phyloP scores from a whole-genome alignment of 1,140 invertebrate genomes.

The Paraescarpia echinospica region DNA sequence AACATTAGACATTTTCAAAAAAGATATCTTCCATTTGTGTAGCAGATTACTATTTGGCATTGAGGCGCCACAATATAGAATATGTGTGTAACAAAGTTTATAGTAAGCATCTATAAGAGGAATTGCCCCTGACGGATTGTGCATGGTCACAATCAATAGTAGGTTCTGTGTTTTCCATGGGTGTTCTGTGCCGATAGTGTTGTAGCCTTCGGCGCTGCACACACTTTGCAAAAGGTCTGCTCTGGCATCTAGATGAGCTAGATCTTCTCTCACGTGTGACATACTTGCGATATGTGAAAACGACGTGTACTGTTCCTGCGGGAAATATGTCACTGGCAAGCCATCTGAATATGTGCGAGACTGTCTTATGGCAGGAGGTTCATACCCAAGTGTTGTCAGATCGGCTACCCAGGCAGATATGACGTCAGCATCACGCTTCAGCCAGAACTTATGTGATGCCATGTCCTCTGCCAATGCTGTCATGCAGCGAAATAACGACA shows the following conservation, averaged over 20 bases:
- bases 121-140: conserved; percentile 3
- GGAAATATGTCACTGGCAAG: conserved; percentile 17
- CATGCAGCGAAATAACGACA: conserved; percentile 35
- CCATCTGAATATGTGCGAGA: not conserved
- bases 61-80: conserved; percentile 24
- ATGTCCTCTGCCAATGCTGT: conserved; percentile 31
- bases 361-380: conserved; percentile 6
- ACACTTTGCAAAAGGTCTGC: not conserved
- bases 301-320: conserved; percentile 24
- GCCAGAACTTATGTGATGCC: conserved; percentile 33
- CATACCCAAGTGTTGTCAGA: conserved; percentile 32
- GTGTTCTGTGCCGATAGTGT: not conserved
- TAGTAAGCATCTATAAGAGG: conserved; percentile 21
- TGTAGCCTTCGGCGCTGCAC: not conserved
- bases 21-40: conserved; percentile 23
- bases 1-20: not conserved
- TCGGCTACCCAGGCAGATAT: conserved; percentile 37
- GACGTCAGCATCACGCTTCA: conserved; percentile 29
- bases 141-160: conserved; percentile 17
- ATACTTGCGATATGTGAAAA: not conserved
- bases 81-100: conserved; percentile 17
- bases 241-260: not conserved
- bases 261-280: not conserved
- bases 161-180: not conserved
- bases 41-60: not conserved